Evolutionary conservation across 2,888 invertebrate genomes (phyloP).

Genomic region (Pterobdella sp.): DNA sequence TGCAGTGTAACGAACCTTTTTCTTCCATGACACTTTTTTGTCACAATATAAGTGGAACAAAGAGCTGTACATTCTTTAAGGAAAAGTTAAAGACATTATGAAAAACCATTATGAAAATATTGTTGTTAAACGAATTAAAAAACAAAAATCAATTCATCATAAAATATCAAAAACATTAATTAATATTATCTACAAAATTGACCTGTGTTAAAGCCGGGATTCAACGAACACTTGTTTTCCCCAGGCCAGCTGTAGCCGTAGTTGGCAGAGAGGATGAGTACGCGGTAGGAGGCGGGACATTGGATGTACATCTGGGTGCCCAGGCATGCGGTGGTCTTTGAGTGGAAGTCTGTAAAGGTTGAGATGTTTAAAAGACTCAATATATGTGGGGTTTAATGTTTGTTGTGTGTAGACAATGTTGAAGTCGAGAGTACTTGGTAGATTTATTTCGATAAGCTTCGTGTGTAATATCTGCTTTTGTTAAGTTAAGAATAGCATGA

Average conservation of each 20-base stretch:
- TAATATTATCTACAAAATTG: background rate
- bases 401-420: background rate
- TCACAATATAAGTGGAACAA: slow-evolving; percentile 17
- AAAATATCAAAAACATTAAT: background rate
- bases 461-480: no score
- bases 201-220: slow-evolving; percentile 18
- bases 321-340: slow-evolving; percentile 17
- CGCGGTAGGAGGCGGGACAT: slow-evolving; percentile 6
- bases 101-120: background rate
- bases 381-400: background rate
- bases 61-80: slow-evolving; percentile 12
- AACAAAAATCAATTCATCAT: background rate
- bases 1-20: no score
- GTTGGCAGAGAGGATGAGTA: slow-evolving; percentile 8
- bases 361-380: background rate
- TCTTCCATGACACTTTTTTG: slow-evolving; percentile 15
- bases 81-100: background rate
- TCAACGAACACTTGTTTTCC: slow-evolving; percentile 6
- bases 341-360: slow-evolving; percentile 8
- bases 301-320: slow-evolving; percentile 13
- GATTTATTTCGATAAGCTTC: no score
- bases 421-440: background rate
- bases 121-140: background rate
- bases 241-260: slow-evolving; percentile 24
- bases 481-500: no score